phyloP scores from a whole-genome alignment of 2,888 invertebrate genomes.

The Cephonodes hylas region DNA sequence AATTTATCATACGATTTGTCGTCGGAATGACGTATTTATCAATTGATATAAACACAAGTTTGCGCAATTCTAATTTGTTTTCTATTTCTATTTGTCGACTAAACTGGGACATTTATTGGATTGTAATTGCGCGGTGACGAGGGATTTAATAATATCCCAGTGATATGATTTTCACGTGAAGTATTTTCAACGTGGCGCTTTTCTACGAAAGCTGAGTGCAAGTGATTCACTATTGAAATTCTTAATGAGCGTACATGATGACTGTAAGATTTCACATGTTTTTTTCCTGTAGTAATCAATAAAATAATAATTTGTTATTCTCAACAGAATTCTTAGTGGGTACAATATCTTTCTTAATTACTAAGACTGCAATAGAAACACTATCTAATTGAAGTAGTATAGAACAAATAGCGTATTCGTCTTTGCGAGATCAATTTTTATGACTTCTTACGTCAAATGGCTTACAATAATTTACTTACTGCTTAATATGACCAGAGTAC shows the following conservation, averaged over 20 bases:
- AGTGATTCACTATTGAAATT: neutral
- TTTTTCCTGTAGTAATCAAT: neutral
- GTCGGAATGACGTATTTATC: neutral
- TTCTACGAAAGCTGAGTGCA: neutral
- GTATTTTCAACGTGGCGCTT: neutral
- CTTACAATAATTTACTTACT: too few species aligned
- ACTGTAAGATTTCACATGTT: neutral
- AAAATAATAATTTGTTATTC: neutral
- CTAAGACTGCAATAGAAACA: too few species aligned
- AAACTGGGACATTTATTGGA: neutral
- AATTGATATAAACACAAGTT: neutral
- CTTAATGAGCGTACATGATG: neutral
- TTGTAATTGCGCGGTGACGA: neutral
- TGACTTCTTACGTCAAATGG: too few species aligned
- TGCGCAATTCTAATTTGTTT: neutral
- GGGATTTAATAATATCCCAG: neutral
- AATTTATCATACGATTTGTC: neutral
- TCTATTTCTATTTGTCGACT: neutral
- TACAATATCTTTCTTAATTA: too few species aligned
- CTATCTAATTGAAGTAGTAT: too few species aligned
- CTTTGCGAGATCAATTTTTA: too few species aligned
- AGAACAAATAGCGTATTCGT: too few species aligned
- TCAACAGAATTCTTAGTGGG: too few species aligned
- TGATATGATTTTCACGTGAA: neutral
- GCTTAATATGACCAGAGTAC: too few species aligned